Base-by-base conservation (phyloP, 2,888 invertebrate species). In the Sclerodermus sp. region DNA sequence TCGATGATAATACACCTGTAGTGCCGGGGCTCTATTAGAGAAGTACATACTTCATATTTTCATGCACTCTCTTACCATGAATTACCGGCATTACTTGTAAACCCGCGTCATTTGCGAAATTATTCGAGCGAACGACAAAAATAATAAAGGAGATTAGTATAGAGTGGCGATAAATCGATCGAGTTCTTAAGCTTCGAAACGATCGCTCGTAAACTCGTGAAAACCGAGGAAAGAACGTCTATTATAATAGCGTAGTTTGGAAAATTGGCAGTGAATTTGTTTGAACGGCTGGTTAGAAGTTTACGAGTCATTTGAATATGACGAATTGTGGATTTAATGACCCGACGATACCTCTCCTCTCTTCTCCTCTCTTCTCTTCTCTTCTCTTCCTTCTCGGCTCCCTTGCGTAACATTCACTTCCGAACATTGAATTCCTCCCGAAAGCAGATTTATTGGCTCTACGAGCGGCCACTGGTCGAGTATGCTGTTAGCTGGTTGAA, bases 221-320 rank as follows among this genome's bases (percentile, higher is more conserved):
- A 39, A 49, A 53, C 36, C 31, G 47, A 5, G 5, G 38, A 39
- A 49, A 53, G 40, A 56, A 49, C 48, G 51, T 51, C 49, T 47
- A 51, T n/a, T n/a, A n/a, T 61, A 63, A 65, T 49, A 46, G 43
- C 18, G 45, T 48, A 54, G 57, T 62, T 63, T 58, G 49, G 58
- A 58, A 62, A 66, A 62, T 65, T 53, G 55, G 41, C 49, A 56
- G 44, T 48, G 56, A 60, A 63, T 63, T 58, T 52, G 45, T 23
- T 15, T 47, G 48, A 57, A 62, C 44, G 43, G 49, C 16, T 41
- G 15, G 42, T 36, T 15, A 15, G 45, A 43, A 53, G 48, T 66
- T 66, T 66, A 64, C 48, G 55, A 55, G 48, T 57, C 42, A 51
- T 49, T 55, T 55, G 53, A 58, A 56, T 58, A 64, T 55, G 56